Evolutionary conservation across 2,797 vertebrate species (phyloP).

Genomic region (Artibeus jamaicensis): DNA sequence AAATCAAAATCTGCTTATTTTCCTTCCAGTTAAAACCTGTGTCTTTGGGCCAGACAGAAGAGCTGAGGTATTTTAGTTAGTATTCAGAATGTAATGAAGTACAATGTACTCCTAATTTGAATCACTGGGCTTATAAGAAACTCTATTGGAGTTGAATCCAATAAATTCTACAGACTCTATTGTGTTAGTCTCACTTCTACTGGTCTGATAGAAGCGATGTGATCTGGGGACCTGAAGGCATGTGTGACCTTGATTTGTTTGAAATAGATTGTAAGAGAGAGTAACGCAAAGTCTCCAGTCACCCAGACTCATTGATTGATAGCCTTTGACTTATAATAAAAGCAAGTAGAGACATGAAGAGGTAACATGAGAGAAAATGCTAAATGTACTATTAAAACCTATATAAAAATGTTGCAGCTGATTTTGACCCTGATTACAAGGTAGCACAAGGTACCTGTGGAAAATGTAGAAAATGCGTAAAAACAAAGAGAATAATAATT

Average conservation of each 20-base stretch:
- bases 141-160: conserved; percentile 65
- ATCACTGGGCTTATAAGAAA: conserved; percentile 64
- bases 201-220: conserved; percentile 66
- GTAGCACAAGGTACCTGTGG: not conserved
- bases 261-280: conserved; percentile 28
- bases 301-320: conserved; percentile 20
- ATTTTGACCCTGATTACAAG: conserved; percentile 19
- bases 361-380: not conserved
- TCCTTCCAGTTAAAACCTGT: conserved; percentile 32
- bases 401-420: not conserved
- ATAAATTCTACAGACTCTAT: no score
- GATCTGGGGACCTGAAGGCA: conserved; percentile 58
- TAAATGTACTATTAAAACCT: not conserved
- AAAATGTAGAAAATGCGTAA: not conserved
- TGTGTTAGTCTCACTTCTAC: no score
- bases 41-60: not conserved
- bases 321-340: conserved; percentile 51
- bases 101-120: conserved; percentile 57
- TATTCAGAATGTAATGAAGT: conserved; percentile 53
- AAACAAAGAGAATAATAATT: not conserved
- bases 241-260: conserved; percentile 47
- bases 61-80: conserved; percentile 59
- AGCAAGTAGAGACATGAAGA: conserved; percentile 16
- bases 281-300: not conserved
- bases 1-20: not conserved